Conservation (phyloP, 2,888 invertebrate genomes). For the Ectemnius lituratus region DNA sequence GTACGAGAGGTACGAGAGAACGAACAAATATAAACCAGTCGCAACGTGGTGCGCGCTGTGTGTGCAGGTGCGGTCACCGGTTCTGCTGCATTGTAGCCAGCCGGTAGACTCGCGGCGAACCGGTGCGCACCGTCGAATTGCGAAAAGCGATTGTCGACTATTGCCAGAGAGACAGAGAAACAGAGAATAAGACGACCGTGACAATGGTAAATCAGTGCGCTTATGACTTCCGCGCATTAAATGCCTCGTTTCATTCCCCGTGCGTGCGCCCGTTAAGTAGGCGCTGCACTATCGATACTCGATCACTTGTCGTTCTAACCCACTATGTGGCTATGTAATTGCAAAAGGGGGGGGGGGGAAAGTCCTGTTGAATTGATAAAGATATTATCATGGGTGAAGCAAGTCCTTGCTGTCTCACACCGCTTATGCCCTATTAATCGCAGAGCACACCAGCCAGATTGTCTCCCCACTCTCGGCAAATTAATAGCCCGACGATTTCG, state of each 20-base stretch:
- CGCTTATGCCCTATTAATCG: slow-evolving; percentile 9
- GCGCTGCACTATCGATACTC: slow-evolving; percentile 31
- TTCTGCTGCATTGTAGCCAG: slow-evolving; percentile 43
- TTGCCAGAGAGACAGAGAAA: slow-evolving; percentile 1
- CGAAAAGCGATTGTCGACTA: slow-evolving; percentile 46
- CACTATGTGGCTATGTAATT: slow-evolving; percentile 51
- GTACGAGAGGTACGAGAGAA: slow-evolving; percentile 24
- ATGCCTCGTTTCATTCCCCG: slow-evolving; percentile 18
- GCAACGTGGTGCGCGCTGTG: slow-evolving; percentile 19
- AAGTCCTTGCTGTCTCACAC: slow-evolving; percentile 4
- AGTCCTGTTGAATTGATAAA: slow-evolving; percentile 22
- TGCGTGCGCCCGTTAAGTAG: slow-evolving; percentile 31
- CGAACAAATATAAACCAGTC: slow-evolving; percentile 59
- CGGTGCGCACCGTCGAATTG: slow-evolving; percentile 41
- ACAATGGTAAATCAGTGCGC: slow-evolving; percentile 59
- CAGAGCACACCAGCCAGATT: slow-evolving; percentile 5
- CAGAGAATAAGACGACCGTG: slow-evolving; percentile 53
- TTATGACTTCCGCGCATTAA: slow-evolving; percentile 53
- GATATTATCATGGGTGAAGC: slow-evolving; percentile 31
- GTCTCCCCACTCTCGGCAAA: slow-evolving; percentile 5
- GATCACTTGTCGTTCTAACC: slow-evolving; percentile 37
- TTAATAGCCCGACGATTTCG: slow-evolving; percentile 2
- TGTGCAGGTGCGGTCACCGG: slow-evolving; percentile 63
- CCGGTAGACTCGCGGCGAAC: background rate
- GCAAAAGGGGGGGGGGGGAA: slow-evolving; percentile 23